These are phyloP conservation scores for Harmothoe impar DNA, from an alignment of 2,888 invertebrate genomes.

Conservation along the genomic window DNA sequence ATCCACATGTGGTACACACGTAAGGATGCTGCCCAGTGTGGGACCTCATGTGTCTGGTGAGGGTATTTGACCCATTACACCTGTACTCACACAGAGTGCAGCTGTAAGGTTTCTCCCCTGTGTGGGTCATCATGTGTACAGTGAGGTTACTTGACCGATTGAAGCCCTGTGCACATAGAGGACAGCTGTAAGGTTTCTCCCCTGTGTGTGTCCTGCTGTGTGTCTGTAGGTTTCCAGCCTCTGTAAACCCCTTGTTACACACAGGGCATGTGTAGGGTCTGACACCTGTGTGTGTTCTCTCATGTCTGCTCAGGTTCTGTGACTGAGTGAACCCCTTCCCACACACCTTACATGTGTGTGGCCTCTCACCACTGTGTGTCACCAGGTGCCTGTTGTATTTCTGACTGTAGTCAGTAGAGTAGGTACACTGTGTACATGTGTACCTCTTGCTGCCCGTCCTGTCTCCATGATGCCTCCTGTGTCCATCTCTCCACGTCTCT, in stretches of 20 bases:
- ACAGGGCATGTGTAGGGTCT: background rate
- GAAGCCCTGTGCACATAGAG: no score
- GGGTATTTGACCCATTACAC: background rate
- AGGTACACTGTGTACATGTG: slow-evolving; percentile 11
- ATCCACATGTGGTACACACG: background rate
- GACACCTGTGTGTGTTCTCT: slow-evolving; percentile 45
- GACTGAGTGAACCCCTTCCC: slow-evolving; percentile 3
- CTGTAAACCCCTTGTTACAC: background rate
- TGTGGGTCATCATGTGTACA: slow-evolving; percentile 17
- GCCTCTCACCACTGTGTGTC: background rate
- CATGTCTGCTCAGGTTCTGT: slow-evolving; percentile 33
- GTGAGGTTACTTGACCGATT: background rate
- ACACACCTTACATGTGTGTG: slow-evolving; percentile 2
- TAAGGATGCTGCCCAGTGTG: no score
- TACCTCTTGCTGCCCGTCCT: no score
- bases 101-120: no score
- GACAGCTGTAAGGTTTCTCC: no score
- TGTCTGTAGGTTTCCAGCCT: no score
- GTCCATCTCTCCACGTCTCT: slow-evolving; percentile 6
- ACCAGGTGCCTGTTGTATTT: background rate
- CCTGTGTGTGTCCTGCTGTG: no score
- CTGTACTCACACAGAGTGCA: background rate
- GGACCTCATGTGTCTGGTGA: background rate
- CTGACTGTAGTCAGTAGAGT: slow-evolving; percentile 1
- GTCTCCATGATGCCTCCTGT: slow-evolving; percentile 53